phyloP scores from a whole-genome alignment of 2,797 vertebrate species.

The Takifugu rubripes region DNA sequence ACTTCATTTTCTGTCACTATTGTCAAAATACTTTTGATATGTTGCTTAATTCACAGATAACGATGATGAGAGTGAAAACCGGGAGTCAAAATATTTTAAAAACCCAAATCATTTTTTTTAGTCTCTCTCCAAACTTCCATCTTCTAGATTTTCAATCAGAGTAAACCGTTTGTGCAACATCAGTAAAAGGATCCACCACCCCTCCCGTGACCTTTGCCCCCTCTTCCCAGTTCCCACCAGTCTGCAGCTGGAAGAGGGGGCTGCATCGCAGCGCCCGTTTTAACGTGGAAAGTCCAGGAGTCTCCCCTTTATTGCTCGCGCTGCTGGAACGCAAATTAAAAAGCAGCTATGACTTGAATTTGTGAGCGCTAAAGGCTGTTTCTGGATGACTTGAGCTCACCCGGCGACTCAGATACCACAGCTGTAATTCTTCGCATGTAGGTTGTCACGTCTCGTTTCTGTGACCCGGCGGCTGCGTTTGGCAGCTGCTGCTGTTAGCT shows the following conservation, averaged over 20 bases:
- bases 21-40: no score
- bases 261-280: constrained; percentile 25
- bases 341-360: constrained; percentile 23
- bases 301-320: constrained; percentile 10
- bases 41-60: no score
- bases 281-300: constrained; percentile 27
- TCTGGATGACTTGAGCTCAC: constrained; percentile 23
- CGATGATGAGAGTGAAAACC: no score
- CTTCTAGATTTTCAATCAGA: no score
- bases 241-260: constrained; percentile 41
- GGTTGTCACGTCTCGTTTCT: constrained; percentile 4
- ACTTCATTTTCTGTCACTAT: no score
- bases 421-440: constrained; percentile 7
- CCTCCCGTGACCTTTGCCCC: no score
- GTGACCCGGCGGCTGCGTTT: neutral
- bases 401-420: constrained; percentile 1
- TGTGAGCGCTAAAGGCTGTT: neutral
- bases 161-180: no score
- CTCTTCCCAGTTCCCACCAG: neutral
- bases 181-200: no score
- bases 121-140: no score
- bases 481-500: neutral
- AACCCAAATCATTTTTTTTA: no score
- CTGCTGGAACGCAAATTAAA: constrained; percentile 32
- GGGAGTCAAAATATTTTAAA: no score